A percentile compares a stretch with the other conserved stretches of the same genome.
Conservation (phyloP, 2,113 vertebrate genomes). For the Leucopternis melanops region DNA sequence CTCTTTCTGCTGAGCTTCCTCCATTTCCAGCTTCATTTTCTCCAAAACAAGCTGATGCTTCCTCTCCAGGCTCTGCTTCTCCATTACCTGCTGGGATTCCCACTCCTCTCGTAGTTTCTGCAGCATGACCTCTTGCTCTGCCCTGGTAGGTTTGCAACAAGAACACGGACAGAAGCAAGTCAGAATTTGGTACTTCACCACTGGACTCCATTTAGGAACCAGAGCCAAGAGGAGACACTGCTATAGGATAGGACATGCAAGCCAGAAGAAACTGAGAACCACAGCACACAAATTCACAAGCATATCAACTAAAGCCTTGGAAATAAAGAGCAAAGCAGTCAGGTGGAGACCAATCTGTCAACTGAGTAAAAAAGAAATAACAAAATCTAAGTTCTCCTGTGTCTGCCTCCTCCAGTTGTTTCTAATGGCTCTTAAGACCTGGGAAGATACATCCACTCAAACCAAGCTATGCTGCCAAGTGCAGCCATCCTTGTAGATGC, state of each 20-base stretch:
- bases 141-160: conserved; percentile 55
- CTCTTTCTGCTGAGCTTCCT: conserved; percentile 63
- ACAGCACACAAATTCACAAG: not conserved
- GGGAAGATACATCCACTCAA: not conserved
- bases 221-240: not conserved
- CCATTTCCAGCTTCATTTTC: conserved; percentile 66
- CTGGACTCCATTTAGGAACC: not conserved
- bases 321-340: not conserved
- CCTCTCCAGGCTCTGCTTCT: conserved; percentile 66
- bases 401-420: not conserved
- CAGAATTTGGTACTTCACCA: rapidly evolving
- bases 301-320: not conserved
- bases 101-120: conserved; percentile 59
- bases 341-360: not conserved
- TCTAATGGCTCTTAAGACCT: not conserved
- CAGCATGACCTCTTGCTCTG: conserved; percentile 69
- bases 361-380: not conserved
- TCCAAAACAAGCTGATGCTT: conserved; percentile 53
- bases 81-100: conserved; percentile 46
- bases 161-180: not conserved
- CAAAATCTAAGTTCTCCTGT: too few species aligned
- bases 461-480: not conserved
- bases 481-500: not conserved
- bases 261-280: not conserved
- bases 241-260: rapidly evolving